Evolutionary conservation across 2,888 invertebrate species (phyloP).

Genomic region (Tetragonula carbonaria): DNA sequence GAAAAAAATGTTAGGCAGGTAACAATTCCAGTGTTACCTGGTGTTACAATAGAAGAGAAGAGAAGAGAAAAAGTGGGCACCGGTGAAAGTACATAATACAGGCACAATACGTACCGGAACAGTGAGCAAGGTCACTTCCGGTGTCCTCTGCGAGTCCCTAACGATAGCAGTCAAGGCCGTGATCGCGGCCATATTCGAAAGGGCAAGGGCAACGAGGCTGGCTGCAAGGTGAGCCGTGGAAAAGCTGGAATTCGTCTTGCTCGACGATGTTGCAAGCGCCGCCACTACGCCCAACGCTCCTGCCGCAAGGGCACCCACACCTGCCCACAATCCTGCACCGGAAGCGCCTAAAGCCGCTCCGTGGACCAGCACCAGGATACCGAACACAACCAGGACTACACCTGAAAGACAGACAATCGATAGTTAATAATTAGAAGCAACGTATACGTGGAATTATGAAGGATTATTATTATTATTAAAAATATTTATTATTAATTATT

Average conservation of each 20-base stretch:
- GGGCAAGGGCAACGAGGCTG: constrained; percentile 83
- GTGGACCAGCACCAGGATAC: constrained; percentile 87
- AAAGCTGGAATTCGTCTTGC: constrained; percentile 77
- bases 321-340: constrained; percentile 89
- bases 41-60: neutral
- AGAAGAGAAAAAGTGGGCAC: constrained; percentile 7
- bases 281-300: constrained; percentile 88
- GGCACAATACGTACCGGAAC: constrained; percentile 74
- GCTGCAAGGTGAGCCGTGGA: constrained; percentile 88
- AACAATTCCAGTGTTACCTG: too few relatives aligned
- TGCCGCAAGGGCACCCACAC: constrained; percentile 87
- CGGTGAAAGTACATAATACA: constrained; percentile 20
- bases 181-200: constrained; percentile 82
- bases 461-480: too few relatives aligned
- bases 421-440: neutral
- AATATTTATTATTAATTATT: too few relatives aligned
- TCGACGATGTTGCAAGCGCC: constrained; percentile 76
- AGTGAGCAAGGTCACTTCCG: constrained; percentile 76
- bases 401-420: constrained; percentile 80
- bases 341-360: constrained; percentile 86
- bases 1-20: neutral
- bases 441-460: too few relatives aligned
- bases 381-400: constrained; percentile 87
- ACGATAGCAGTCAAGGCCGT: constrained; percentile 85
- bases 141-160: constrained; percentile 85